Percentiles rank a stretch among this genome's conserved stretches.
phyloP scores from a whole-genome alignment of 2,797 vertebrate genomes.

The Sorex maritimensis region DNA sequence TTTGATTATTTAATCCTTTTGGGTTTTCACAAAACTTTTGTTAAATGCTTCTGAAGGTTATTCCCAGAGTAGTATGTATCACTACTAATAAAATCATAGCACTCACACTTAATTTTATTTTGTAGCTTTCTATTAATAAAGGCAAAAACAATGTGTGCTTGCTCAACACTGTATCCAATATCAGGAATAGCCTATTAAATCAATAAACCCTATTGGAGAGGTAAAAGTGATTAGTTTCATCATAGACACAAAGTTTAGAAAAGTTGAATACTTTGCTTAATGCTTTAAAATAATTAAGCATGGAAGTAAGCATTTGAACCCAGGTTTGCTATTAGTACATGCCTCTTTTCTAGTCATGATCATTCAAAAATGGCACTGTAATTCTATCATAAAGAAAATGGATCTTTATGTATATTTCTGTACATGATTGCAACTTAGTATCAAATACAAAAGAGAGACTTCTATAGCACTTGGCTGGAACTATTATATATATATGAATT shows the following conservation, averaged over 20 bases:
- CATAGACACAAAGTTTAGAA: conserved; percentile 34
- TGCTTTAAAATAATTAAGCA: conserved; percentile 43
- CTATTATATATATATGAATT: conserved; percentile 4
- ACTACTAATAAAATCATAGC: conserved; percentile 23
- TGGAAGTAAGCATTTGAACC: conserved; percentile 49
- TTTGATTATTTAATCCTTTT: conserved; percentile 56
- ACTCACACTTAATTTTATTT: conserved; percentile 50
- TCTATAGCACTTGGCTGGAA: conserved; percentile 13
- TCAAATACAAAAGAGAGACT: neutral
- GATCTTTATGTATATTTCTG: conserved; percentile 40
- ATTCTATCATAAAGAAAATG: conserved; percentile 66
- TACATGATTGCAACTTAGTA: neutral
- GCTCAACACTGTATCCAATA: conserved; percentile 33
- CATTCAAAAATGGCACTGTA: conserved; percentile 37
- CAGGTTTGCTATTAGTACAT: conserved; percentile 32
- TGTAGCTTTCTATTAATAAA: conserved; percentile 52
- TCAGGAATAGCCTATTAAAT: conserved; percentile 42
- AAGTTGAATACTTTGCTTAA: conserved; percentile 40
- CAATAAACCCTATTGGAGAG: conserved; percentile 28
- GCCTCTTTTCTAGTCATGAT: conserved; percentile 16
- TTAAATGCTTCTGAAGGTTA: conserved; percentile 48
- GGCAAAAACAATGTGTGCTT: conserved; percentile 27
- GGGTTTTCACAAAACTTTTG: conserved; percentile 48
- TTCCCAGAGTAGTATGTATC: conserved; percentile 2
- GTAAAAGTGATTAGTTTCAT: neutral